Evolutionary conservation across 2,797 vertebrate species (phyloP), one percentile per base, ranked within the genome.

Genomic region (Rallus crepitans): DNA sequence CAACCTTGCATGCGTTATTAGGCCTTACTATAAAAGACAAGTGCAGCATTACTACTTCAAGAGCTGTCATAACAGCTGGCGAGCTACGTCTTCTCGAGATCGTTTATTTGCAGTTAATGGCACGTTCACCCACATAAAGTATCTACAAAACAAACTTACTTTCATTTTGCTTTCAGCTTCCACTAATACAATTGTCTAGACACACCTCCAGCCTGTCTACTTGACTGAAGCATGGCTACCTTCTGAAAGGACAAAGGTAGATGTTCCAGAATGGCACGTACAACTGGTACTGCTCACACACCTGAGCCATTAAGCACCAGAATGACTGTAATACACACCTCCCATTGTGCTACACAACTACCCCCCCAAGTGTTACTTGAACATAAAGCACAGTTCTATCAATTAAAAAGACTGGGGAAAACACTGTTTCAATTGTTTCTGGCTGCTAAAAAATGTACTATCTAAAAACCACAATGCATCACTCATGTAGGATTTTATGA

Each of bases 91-190:
- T 48, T 83, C 69, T 35, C 63, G 60, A 92, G 53, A 72, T 60
- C 0, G 4, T 45, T 60, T 15, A 61, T 57, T 89, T 82, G 61
- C 64, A 91, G 42, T 57, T 81, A 75, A 57, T 37, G 25, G 42
- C 57, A 69, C 2, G 21, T 59, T 95, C 89, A 92, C 65, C 73
- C 60, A 79, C 63, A 73, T 12, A 5, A 82, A 87, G 52, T 27
- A 55, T 13, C 59, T 64, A 72, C 66, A 68, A 77, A 82, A 78
- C 59, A 84, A 76, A 35, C 80, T 65, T 19, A 25, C 15, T 61
- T 80, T 21, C 23, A 15, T 87, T 92, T 82, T 89, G 78, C 70
- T 87, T 92, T 89, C 90, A 90, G 82, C 12, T 85, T 78, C 73
- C 57, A 80, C 53, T 42, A 80, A 60, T 14, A 64, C 61, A 52